A percentile compares a stretch with the other conserved stretches of the same genome.
These are phyloP conservation scores for Lasioglossum baleicum DNA, from an alignment of 1,140 invertebrate species.

Conservation along the genomic window DNA sequence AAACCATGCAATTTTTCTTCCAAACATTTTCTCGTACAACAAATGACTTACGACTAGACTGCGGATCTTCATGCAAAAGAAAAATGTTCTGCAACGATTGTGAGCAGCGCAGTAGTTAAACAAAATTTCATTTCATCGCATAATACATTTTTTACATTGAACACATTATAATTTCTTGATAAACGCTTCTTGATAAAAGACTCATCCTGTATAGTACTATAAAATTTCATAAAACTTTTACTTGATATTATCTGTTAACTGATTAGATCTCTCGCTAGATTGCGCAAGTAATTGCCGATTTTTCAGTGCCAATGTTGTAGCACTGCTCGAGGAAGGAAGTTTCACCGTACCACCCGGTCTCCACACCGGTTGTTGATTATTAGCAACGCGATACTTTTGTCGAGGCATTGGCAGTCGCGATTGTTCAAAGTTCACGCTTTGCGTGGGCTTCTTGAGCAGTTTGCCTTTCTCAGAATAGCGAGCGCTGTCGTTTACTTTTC, in stretches of 20 bases:
- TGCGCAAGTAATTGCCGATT: background rate
- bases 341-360: slow-evolving; percentile 47
- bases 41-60: too few species aligned
- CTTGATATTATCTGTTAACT: background rate
- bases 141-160: too few species aligned
- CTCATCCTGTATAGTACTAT: too few species aligned
- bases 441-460: background rate
- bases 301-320: slow-evolving; percentile 1
- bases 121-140: too few species aligned
- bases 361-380: slow-evolving; percentile 49
- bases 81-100: too few species aligned
- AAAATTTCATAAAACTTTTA: too few species aligned
- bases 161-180: too few species aligned
- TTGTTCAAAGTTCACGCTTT: background rate
- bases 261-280: background rate
- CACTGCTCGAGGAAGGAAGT: slow-evolving; percentile 14
- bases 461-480: background rate
- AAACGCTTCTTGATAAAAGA: too few species aligned
- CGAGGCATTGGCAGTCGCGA: background rate
- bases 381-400: slow-evolving; percentile 1
- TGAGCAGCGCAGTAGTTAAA: too few species aligned
- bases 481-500: background rate
- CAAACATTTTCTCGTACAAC: too few species aligned
- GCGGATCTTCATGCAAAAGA: too few species aligned
- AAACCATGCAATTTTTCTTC: too few species aligned